phyloP scores from a whole-genome alignment of 2,113 vertebrate species.

The Tretioscincus oriximinensis region DNA sequence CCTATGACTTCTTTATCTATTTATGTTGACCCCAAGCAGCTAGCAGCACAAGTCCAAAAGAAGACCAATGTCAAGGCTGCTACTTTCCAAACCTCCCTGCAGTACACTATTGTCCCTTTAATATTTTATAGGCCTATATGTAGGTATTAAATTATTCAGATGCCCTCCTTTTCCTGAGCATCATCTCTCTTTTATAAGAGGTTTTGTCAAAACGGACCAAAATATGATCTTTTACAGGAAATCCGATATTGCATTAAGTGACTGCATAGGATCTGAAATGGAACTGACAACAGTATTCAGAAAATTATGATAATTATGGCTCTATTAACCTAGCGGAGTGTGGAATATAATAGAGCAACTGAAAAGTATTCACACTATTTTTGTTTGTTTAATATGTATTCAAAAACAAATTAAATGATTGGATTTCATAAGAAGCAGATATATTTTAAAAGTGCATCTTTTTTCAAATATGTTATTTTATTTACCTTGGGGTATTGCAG shows the following conservation, averaged over 20 bases:
- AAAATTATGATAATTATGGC: not conserved
- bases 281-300: slow-evolving; percentile 12
- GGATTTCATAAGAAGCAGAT: slow-evolving; percentile 15
- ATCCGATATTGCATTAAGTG: slow-evolving; percentile 34
- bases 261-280: slow-evolving; percentile 28
- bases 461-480: not conserved
- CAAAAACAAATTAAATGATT: not conserved
- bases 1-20: not conserved
- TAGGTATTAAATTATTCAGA: slow-evolving; percentile 67
- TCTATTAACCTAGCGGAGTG: not conserved
- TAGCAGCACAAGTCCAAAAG: not conserved
- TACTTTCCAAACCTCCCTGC: slow-evolving; percentile 39
- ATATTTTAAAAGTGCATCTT: not conserved
- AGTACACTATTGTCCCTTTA: slow-evolving; percentile 50
- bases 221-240: slow-evolving; percentile 38
- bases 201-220: slow-evolving; percentile 49
- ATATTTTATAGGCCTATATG: slow-evolving; percentile 65
- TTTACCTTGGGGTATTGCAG: not conserved
- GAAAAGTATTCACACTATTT: not conserved
- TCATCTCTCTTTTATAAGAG: slow-evolving; percentile 32
- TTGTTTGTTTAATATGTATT: not conserved
- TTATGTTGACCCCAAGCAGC: not conserved
- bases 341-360: not conserved
- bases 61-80: slow-evolving; percentile 29
- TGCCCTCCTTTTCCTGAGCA: slow-evolving; percentile 35